phyloP scores from a whole-genome alignment of 2,113 vertebrate species.

The Nyctibius bracteatus region DNA sequence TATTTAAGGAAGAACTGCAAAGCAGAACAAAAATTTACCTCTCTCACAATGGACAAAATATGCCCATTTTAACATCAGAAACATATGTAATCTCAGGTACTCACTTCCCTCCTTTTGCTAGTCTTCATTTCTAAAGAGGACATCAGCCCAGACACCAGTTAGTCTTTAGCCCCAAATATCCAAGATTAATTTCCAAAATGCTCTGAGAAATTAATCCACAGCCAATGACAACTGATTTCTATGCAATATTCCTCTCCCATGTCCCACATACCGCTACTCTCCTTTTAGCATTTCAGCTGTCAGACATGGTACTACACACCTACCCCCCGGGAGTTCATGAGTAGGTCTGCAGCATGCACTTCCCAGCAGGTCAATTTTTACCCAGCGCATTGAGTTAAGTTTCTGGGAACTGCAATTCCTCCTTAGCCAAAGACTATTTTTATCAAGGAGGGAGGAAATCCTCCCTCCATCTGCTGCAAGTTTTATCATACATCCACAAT shows the following conservation, averaged over 20 bases:
- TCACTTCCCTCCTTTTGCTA: not conserved
- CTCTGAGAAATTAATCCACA: not conserved
- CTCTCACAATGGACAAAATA: not conserved
- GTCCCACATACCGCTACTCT: not conserved
- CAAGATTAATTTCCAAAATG: not conserved
- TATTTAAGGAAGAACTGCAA: not conserved
- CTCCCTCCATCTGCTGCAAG: not conserved
- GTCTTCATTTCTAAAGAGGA: not conserved
- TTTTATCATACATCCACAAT: not conserved
- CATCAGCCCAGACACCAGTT: not conserved
- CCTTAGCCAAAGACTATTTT: slow-evolving; percentile 20
- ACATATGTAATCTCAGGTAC: not conserved
- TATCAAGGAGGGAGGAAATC: slow-evolving; percentile 5
- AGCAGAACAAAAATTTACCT: not conserved
- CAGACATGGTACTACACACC: not conserved
- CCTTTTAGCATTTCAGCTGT: not conserved
- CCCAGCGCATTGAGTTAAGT: not conserved
- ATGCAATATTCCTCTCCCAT: not conserved
- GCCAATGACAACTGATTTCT: not conserved
- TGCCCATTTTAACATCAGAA: not conserved
- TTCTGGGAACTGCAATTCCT: not conserved
- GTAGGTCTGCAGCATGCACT: not conserved
- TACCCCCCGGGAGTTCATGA: not conserved
- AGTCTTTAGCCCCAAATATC: not conserved
- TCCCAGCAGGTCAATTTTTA: not conserved